Evolutionary conservation across 2,797 vertebrate species (phyloP).

Genomic region (Anas georgica): DNA sequence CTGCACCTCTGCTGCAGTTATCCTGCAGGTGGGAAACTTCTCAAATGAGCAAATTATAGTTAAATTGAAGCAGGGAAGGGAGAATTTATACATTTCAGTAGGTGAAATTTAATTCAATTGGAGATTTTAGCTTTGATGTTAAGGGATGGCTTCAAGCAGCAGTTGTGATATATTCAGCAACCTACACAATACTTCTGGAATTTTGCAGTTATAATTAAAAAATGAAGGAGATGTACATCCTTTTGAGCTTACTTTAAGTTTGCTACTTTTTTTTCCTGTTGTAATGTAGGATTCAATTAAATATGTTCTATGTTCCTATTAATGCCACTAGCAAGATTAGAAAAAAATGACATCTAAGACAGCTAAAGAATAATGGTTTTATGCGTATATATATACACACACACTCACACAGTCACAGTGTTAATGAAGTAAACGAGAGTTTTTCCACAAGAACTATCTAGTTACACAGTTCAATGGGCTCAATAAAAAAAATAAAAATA

Average conservation of each 20-base stretch:
- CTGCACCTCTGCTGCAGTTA: background rate
- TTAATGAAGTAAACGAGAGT: background rate
- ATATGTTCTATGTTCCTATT: background rate
- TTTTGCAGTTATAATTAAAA: background rate
- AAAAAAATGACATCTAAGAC: background rate
- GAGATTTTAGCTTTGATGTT: background rate
- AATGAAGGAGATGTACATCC: background rate
- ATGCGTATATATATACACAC: background rate
- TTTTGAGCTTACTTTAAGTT: background rate
- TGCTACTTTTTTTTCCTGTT: background rate
- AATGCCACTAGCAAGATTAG: background rate
- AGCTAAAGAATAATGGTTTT: background rate
- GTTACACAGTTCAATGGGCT: background rate
- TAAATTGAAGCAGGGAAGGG: background rate
- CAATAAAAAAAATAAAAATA: background rate
- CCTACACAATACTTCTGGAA: background rate
- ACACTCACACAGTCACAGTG: background rate
- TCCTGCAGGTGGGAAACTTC: background rate
- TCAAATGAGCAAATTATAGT: background rate
- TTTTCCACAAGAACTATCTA: background rate
- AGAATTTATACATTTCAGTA: background rate
- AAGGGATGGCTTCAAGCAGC: background rate
- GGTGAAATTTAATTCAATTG: background rate
- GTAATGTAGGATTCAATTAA: background rate
- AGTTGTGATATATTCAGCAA: background rate